Evolutionary conservation across 2,888 invertebrate species (phyloP).

Genomic region (Operophtera brumata): DNA sequence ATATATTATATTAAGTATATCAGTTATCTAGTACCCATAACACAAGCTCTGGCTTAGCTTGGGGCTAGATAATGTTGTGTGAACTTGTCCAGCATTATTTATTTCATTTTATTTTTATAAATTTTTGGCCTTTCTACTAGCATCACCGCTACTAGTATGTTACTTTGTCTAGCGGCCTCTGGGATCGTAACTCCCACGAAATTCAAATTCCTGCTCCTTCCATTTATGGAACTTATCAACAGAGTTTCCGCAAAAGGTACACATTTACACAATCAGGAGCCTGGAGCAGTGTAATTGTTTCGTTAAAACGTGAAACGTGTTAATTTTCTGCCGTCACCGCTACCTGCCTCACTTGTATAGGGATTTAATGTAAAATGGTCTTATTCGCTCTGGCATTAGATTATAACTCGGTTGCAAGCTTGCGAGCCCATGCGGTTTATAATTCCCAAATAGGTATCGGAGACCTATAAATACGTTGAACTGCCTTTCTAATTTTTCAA

Average conservation of each 20-base stretch:
- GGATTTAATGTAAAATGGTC: not conserved
- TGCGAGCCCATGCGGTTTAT: not conserved
- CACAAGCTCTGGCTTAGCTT: too few species aligned
- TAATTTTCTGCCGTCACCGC: slow-evolving; percentile 7
- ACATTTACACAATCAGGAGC: slow-evolving; percentile 14
- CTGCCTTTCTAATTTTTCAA: too few species aligned
- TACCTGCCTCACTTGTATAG: not conserved
- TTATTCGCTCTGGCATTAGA: not conserved
- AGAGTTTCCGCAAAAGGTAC: slow-evolving; percentile 7
- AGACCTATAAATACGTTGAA: too few species aligned
- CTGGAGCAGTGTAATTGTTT: slow-evolving; percentile 18
- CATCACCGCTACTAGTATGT: too few species aligned
- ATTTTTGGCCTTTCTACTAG: too few species aligned
- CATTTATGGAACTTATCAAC: slow-evolving; percentile 9
- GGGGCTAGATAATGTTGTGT: too few species aligned
- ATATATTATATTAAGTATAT: too few species aligned
- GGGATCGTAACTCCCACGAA: too few species aligned
- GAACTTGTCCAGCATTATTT: too few species aligned
- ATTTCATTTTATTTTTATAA: too few species aligned
- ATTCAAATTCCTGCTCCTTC: not conserved
- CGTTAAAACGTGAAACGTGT: slow-evolving; percentile 19
- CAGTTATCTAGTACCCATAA: too few species aligned
- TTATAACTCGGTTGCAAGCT: not conserved
- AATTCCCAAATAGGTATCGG: not conserved
- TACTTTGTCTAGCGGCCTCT: too few species aligned